Percentiles rank a stretch among this genome's conserved stretches.
These are phyloP conservation scores for Mobula hypostoma DNA, from an alignment of 2,113 vertebrate species.

Conservation along the genomic window DNA sequence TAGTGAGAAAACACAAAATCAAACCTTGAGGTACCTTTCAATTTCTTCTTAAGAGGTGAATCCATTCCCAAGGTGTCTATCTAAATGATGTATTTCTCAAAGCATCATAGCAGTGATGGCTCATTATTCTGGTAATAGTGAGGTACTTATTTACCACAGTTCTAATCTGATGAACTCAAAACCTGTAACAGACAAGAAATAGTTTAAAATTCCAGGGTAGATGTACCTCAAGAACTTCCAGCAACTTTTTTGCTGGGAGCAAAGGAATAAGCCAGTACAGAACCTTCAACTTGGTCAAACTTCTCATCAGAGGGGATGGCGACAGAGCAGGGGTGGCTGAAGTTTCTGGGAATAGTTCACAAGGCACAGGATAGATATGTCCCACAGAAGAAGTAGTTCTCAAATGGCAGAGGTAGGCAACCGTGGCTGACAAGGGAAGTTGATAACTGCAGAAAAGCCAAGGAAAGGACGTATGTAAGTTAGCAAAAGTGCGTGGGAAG, in stretches of 20 bases:
- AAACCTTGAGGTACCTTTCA: neutral
- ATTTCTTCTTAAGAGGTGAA: neutral
- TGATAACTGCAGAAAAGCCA: no score
- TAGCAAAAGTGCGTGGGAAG: no score
- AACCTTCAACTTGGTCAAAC: neutral
- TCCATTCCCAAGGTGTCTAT: neutral
- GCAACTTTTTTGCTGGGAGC: neutral
- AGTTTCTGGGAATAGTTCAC: no score
- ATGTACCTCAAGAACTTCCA: neutral
- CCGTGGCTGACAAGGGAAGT: no score
- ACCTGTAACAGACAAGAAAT: neutral
- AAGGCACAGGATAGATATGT: no score
- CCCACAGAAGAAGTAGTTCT: no score
- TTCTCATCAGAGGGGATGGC: no score
- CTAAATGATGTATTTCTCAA: neutral
- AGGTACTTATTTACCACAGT: neutral
- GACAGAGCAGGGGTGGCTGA: no score
- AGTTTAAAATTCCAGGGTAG: neutral
- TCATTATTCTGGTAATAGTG: neutral
- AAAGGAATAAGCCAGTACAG: neutral
- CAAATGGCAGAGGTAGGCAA: no score
- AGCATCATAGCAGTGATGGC: neutral
- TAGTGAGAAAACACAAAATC: constrained; percentile 45
- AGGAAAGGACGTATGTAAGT: no score
- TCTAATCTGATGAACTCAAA: neutral